A percentile compares a stretch with the other conserved stretches of the same genome.
These are phyloP conservation scores for Danaus chrysippus DNA, from an alignment of 2,888 invertebrate genomes.

Conservation along the genomic window DNA sequence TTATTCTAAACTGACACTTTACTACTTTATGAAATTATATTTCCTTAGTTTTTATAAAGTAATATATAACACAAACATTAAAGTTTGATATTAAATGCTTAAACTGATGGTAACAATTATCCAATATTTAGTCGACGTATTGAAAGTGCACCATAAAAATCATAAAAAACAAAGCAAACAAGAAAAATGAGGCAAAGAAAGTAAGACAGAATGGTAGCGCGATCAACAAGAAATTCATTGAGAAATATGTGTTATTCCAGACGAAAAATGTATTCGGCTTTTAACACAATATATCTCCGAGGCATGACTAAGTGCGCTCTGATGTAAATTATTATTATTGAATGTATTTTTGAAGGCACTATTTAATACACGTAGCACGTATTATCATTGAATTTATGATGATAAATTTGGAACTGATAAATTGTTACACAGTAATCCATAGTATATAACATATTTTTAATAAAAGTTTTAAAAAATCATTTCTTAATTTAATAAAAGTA, in stretches of 20 bases:
- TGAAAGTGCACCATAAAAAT: constrained; percentile 58
- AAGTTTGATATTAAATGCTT: neutral
- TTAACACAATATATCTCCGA: constrained; percentile 51
- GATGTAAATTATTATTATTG: constrained; percentile 11
- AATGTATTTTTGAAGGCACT: constrained; percentile 5
- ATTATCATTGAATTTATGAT: neutral
- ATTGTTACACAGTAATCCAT: no score
- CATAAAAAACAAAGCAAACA: constrained; percentile 66
- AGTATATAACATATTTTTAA: no score
- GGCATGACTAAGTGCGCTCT: constrained; percentile 23
- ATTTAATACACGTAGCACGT: neutral
- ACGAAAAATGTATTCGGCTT: constrained; percentile 60
- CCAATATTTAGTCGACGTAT: constrained; percentile 61
- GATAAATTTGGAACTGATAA: no score
- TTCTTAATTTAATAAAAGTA: no score
- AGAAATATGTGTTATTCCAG: constrained; percentile 68
- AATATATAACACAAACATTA: neutral
- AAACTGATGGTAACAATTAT: constrained; percentile 53
- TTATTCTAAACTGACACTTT: neutral
- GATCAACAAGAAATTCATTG: constrained; percentile 65
- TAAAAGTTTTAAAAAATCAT: no score
- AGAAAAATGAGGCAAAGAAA: constrained; percentile 57
- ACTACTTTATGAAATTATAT: neutral
- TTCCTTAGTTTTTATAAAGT: neutral
- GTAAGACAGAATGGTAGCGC: constrained; percentile 63